Evolutionary conservation across 2,113 vertebrate genomes (phyloP).

Genomic region (Pseudonaja textilis): DNA sequence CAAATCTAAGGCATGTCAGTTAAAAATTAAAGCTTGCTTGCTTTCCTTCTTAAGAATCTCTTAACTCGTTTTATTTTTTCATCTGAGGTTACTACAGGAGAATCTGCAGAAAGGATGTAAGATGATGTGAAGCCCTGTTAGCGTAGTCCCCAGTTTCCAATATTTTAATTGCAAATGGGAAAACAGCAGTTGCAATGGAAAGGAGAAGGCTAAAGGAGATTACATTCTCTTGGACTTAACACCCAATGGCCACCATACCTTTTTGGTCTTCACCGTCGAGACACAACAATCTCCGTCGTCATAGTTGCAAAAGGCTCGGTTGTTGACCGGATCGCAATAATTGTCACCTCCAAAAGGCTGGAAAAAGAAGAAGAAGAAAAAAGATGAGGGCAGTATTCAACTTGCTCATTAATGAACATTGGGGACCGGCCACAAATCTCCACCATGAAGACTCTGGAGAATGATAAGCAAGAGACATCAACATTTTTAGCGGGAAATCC

Average conservation of each 20-base stretch:
- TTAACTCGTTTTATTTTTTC: background rate
- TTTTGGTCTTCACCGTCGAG: slow-evolving; percentile 96
- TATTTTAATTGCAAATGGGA: background rate
- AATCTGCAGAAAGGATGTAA: background rate
- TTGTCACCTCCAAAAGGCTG: slow-evolving; percentile 97
- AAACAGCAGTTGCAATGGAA: background rate
- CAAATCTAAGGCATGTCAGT: background rate
- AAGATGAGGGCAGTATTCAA: background rate
- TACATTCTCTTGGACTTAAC: background rate
- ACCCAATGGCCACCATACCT: slow-evolving; percentile 72
- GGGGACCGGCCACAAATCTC: background rate
- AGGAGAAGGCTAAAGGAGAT: background rate
- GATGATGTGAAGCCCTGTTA: background rate
- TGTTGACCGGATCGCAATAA: slow-evolving; percentile 96
- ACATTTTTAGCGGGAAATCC: background rate
- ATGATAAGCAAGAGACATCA: background rate
- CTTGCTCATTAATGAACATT: too few relatives aligned
- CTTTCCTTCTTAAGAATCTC: background rate
- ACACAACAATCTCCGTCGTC: slow-evolving; percentile 97
- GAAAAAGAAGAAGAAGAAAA: background rate
- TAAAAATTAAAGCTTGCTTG: background rate
- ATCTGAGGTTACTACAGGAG: background rate
- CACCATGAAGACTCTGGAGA: background rate
- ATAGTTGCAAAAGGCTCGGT: slow-evolving; percentile 97
- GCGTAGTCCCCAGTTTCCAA: background rate